A percentile compares a stretch with the other conserved stretches of the same genome.
Conservation (phyloP, 2,797 vertebrate genomes). For the Brotula barbata region DNA sequence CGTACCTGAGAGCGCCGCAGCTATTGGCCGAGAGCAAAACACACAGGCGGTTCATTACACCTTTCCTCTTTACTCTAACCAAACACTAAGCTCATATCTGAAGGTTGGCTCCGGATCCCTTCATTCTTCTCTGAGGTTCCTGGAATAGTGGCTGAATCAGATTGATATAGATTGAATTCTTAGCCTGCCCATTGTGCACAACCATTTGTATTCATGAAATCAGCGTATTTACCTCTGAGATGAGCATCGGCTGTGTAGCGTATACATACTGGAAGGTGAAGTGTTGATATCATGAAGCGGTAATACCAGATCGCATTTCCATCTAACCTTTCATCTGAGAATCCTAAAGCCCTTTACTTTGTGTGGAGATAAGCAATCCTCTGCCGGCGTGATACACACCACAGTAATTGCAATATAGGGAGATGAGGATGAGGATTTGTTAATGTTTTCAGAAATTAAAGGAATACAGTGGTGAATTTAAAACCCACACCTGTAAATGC, state of each 20-base stretch:
- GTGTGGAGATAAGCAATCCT: slow-evolving; percentile 69
- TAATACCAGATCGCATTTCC: slow-evolving; percentile 72
- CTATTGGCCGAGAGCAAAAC: slow-evolving; percentile 62
- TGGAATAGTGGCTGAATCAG: slow-evolving; percentile 62
- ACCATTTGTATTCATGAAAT: slow-evolving; percentile 79
- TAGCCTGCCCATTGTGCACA: slow-evolving; percentile 65
- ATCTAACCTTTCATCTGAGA: slow-evolving; percentile 76
- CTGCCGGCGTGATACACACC: slow-evolving; percentile 54
- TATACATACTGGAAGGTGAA: slow-evolving; percentile 67
- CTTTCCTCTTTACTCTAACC: slow-evolving; percentile 59
- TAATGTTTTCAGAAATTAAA: slow-evolving; percentile 65
- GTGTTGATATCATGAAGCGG: slow-evolving; percentile 74
- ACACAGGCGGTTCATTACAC: slow-evolving; percentile 68
- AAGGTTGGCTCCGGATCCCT: slow-evolving; percentile 52
- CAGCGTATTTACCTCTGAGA: slow-evolving; percentile 75
- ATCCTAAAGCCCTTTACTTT: slow-evolving; percentile 72
- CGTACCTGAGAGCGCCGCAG: slow-evolving; percentile 55
- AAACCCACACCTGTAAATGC: slow-evolving; percentile 58
- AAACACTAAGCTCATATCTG: slow-evolving; percentile 71
- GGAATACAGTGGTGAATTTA: slow-evolving; percentile 61
- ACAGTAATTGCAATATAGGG: slow-evolving; percentile 54
- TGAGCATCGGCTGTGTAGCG: slow-evolving; percentile 74
- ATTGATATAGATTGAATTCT: slow-evolving; percentile 75
- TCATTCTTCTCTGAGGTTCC: slow-evolving; percentile 63
- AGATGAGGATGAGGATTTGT: slow-evolving; percentile 65